Evolutionary conservation across 2,797 vertebrate species (phyloP).

Genomic region (Psittacula echo): DNA sequence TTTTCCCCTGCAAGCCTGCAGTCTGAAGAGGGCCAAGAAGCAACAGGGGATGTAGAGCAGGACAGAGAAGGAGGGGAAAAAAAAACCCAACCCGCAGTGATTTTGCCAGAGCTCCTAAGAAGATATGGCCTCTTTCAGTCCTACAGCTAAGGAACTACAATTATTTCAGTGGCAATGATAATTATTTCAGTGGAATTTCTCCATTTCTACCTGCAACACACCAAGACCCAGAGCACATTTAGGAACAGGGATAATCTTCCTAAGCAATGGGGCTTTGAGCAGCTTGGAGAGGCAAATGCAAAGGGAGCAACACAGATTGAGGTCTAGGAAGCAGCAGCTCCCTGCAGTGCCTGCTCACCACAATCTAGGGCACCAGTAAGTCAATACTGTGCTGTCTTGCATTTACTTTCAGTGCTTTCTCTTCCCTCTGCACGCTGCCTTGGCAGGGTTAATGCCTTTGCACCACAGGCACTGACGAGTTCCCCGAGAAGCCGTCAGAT

Average conservation of each 20-base stretch:
- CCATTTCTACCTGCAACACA: rapidly evolving
- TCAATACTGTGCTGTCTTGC: rapidly evolving
- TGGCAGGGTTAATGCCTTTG: constrained; percentile 1
- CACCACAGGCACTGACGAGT: constrained; percentile 1
- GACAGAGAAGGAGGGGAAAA: background rate
- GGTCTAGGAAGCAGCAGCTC: background rate
- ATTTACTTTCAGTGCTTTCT: background rate
- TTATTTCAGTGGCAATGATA: background rate
- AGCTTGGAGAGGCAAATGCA: background rate
- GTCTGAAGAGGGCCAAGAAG: background rate
- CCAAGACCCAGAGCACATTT: background rate
- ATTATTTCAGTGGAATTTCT: background rate
- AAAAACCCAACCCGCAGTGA: background rate
- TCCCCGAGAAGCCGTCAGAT: constrained; percentile 31
- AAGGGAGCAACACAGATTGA: rapidly evolving
- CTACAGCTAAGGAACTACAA: background rate
- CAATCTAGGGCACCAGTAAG: background rate
- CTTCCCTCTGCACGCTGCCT: background rate
- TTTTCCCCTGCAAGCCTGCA: background rate
- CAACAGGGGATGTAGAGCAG: background rate
- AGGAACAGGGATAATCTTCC: background rate
- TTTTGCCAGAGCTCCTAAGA: background rate
- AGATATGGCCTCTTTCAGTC: rapidly evolving
- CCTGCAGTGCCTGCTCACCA: background rate
- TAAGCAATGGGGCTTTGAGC: rapidly evolving